Evolutionary conservation across 2,797 vertebrate species (phyloP), one percentile per base, ranked within the genome.

Genomic region (Gallinago stenura): DNA sequence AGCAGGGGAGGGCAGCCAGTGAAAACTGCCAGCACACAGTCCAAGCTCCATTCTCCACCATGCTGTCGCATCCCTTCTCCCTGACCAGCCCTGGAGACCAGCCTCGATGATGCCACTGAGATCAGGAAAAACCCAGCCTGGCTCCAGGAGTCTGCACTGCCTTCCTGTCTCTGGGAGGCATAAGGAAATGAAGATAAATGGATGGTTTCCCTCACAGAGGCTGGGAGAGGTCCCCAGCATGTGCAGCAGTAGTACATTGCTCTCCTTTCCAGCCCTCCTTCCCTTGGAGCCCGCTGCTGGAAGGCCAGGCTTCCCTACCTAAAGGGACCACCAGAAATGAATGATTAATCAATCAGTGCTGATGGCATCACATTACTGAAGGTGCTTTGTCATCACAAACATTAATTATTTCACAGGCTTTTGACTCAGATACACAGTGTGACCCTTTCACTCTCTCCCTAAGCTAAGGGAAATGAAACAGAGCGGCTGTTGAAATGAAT

Each of bases 221-320:
- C 48, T 75, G 64, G 51, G 45, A 53, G 61, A 87, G 77, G 71
- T 65, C 57, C 78, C 31, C 17, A 21, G 70, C 6, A 37, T 2
- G 28, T 13, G 43, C 1, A 1, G 76, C 31, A 73, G 60, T 25
- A 48, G 35, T 5, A 14, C 7, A 0, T 8, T 15, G 22, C 46
- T 28, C n/a, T 58, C 60, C 60, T 50, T 33, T 9, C 33, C 10
- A 71, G 35, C 31, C 37, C 75, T 48, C 15, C 33, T 41, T 15
- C 37, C 21, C 53, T 35, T 1, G 0, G 26, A 62, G 64, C 64
- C 66, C 54, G 12, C n/a, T 19, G 54, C 37, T 48, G 72, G 25
- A 58, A 83, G 4, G 9, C 68, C 45, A 18, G 15, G 3, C 24
- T 39, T 35, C 28, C 57, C 80, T 15, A 12, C 31, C 56, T 28